Evolutionary conservation across 1,140 invertebrate genomes (phyloP).

Genomic region (Hirudo medicinalis): DNA sequence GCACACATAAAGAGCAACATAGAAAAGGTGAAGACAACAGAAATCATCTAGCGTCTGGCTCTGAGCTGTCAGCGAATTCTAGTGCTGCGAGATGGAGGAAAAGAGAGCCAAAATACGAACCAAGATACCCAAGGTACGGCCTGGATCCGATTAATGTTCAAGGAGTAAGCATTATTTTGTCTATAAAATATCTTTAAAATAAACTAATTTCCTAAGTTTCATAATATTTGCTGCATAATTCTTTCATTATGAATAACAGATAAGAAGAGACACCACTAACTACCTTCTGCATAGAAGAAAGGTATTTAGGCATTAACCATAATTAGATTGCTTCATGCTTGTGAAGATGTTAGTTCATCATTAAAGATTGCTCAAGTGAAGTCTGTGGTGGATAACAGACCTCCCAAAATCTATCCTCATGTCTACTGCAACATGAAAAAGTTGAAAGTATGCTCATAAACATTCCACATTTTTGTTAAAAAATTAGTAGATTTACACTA

Average conservation of each 20-base stretch:
- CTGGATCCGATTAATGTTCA: constrained; percentile 3
- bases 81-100: constrained; percentile 2
- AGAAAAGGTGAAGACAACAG: too few species aligned
- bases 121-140: constrained; percentile 10
- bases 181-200: not conserved
- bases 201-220: not conserved
- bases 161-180: not conserved
- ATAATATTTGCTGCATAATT: too few species aligned
- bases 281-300: not conserved
- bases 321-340: too few species aligned
- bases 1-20: too few species aligned
- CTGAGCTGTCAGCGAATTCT: too few species aligned
- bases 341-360: too few species aligned
- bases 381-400: constrained; percentile 11
- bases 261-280: constrained; percentile 7
- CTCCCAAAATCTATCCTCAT: constrained; percentile 8
- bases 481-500: not conserved
- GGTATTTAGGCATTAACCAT: not conserved
- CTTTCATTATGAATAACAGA: not conserved
- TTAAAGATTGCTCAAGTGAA: constrained; percentile 6
- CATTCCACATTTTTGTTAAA: not conserved
- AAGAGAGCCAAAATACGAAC: constrained; percentile 13
- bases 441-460: constrained; percentile 1
- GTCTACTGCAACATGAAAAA: constrained; percentile 20
- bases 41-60: too few species aligned